Conservation (phyloP, 2,797 vertebrate species). For the Erithacus rubecula region DNA sequence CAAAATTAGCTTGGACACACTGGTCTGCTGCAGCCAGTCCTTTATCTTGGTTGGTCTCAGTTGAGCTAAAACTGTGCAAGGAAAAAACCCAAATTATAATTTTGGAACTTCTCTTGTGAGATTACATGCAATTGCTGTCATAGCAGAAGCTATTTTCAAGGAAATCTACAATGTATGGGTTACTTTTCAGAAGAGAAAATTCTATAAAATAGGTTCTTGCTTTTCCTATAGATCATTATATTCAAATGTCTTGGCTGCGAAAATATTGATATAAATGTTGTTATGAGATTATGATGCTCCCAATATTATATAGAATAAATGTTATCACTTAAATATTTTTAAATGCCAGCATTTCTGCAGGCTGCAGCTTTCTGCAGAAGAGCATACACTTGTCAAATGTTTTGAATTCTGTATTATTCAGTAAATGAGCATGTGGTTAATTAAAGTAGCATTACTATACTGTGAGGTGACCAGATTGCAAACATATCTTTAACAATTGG, state of each 20-base stretch:
- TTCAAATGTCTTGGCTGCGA: constrained; percentile 22
- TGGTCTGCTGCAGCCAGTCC: constrained; percentile 9
- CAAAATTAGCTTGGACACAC: constrained; percentile 41
- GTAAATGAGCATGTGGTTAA: constrained; percentile 58
- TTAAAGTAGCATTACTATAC: constrained; percentile 50
- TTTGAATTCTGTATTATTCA: constrained; percentile 64
- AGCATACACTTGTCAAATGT: constrained; percentile 47
- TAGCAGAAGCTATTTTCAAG: background rate
- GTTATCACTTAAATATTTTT: constrained; percentile 66
- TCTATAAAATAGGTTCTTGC: background rate
- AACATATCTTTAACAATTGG: constrained; percentile 51
- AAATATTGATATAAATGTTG: constrained; percentile 34
- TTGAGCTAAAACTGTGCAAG: background rate
- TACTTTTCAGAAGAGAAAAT: background rate
- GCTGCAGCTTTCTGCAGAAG: constrained; percentile 56
- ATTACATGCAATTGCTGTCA: background rate
- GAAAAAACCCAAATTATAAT: background rate
- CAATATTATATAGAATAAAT: constrained; percentile 32
- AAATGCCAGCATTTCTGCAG: constrained; percentile 66
- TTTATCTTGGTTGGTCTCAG: background rate
- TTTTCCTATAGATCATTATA: background rate
- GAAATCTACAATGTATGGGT: background rate
- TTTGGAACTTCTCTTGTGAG: background rate
- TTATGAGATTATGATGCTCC: background rate
- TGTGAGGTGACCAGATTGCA: constrained; percentile 54